Evolutionary conservation across 2,797 vertebrate genomes (phyloP), one percentile per base, ranked within the genome.

Genomic region (Rhodeus uyekii): DNA sequence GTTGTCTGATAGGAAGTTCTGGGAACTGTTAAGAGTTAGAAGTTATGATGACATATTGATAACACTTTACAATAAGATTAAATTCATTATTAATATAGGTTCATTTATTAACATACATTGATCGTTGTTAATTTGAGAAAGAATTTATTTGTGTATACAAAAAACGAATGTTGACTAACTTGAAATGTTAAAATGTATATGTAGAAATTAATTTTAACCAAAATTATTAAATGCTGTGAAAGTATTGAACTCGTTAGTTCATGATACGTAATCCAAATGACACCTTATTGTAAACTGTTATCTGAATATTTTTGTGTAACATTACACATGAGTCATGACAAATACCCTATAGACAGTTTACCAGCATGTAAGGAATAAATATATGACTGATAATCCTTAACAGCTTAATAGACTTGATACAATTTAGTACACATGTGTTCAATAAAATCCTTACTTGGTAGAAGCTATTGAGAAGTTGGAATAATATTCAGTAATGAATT

Each of bases 151-250:
- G 27, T 16, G 29, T 16, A 60, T 13, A 7, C n/a, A 60, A 34
- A 32, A 19, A 34, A 14, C 0, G 0, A 24, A 48, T 55, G 8
- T 24, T 10, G 5, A n/a, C 46, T 34, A 16, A 18, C 13, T 16
- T 76, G n/a, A 74, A 72, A 74, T 58, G 50, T 75, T 16, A 27
- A 55, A 58, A 55, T 75, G 34, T 58, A 8, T 53, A 38, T 27
- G 8, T 58, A 75, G 7, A 75, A 75, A 55, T 75, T 5, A 18
- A 1, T 38, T 42, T 12, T 22, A 39, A 18, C 3, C 53, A 19
- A 6, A 27, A 18, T 12, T 4, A 34, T 18, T 9, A 36, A 73
- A 36, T 73, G 29, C 46, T 71, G 9, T 46, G 29, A 46, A 68
- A 68, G n/a, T 12, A 46, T 6, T 46, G 42, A 8, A 46, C 44